Conservation (phyloP, 2,113 vertebrate species). For the Terrapene triunguis region DNA sequence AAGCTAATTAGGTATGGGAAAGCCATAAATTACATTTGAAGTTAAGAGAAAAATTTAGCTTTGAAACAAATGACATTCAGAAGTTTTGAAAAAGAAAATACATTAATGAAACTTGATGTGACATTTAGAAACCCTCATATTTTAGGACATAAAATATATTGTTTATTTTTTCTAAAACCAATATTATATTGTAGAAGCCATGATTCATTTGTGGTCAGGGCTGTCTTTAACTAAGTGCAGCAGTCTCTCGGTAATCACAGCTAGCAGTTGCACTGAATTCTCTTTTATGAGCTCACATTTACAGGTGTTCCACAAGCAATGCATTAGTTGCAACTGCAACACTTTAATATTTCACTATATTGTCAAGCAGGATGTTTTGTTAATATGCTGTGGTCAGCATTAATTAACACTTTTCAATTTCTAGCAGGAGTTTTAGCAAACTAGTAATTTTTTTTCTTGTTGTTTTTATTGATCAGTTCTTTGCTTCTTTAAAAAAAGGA, state of each 20-base stretch:
- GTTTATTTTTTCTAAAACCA: constrained; percentile 3
- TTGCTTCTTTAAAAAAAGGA: not conserved
- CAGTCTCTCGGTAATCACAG: not conserved
- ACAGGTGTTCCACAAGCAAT: not conserved
- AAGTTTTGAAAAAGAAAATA: constrained; percentile 8
- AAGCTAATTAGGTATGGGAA: constrained; percentile 76
- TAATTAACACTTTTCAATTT: not conserved
- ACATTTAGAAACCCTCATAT: not conserved
- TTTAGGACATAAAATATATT: not conserved
- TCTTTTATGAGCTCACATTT: not conserved
- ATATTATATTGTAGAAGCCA: not conserved
- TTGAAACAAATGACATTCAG: constrained; percentile 39
- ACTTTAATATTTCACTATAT: not conserved
- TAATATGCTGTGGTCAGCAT: not conserved
- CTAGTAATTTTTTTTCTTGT: not conserved
- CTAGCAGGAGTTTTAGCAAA: not conserved
- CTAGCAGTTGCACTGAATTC: not conserved
- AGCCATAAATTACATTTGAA: constrained; percentile 62
- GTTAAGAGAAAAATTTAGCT: constrained; percentile 15
- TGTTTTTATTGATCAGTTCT: not conserved
- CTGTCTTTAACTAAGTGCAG: not conserved
- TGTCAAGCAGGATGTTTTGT: not conserved
- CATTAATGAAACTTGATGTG: constrained; percentile 8
- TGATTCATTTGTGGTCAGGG: not conserved
- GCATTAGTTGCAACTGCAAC: not conserved